Evolutionary conservation across 2,797 vertebrate species (phyloP), one percentile per base, ranked within the genome.

Genomic region (Linurgus olivaceus): DNA sequence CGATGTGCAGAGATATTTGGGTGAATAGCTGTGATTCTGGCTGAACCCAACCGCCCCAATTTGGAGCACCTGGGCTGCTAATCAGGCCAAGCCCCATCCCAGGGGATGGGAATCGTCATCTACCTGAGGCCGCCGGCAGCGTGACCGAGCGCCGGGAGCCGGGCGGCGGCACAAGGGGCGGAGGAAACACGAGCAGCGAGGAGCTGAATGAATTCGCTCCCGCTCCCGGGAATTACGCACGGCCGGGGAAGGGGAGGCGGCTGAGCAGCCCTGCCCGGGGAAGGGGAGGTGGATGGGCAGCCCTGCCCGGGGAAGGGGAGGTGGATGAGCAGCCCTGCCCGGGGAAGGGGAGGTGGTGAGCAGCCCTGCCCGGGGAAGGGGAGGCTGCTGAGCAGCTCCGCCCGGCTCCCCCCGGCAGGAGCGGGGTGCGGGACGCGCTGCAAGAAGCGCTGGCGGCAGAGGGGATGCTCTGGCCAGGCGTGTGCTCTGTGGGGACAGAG

Each of bases 161-260:
- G 50, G 17, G 84, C 13, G 91, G 37, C 84, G 66, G 10, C 57
- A 3, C 40, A 17, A 84, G 80, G 95, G 94, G 93, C 24, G 95
- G 95, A 77, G 94, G 88, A 20, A 93, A 48, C 0, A 2, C 13
- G 72, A 28, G 86, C 12, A 26, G 86, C 10, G 3, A 80, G 50
- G 67, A 90, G 86, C 93, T 96, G 95, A 96, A 95, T 96, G 94
- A 94, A 92, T 66, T 3, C 62, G 5, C 90, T 93, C 76, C 74
- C 57, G 77, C 91, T 88, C 42, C 66, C 86, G 12, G 11, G 9
- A 86, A 81, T 91, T 89, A 90, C 77, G 84, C 94, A 78, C 52
- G 0, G 79, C 86, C 17, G 72, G 72, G 44, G 7, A 6, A 16
- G 48, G 67, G 66, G 89, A 86, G 84, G 93, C 9, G 65, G 57